phyloP scores from a whole-genome alignment of 2,113 vertebrate species.

The Bos indicus region DNA sequence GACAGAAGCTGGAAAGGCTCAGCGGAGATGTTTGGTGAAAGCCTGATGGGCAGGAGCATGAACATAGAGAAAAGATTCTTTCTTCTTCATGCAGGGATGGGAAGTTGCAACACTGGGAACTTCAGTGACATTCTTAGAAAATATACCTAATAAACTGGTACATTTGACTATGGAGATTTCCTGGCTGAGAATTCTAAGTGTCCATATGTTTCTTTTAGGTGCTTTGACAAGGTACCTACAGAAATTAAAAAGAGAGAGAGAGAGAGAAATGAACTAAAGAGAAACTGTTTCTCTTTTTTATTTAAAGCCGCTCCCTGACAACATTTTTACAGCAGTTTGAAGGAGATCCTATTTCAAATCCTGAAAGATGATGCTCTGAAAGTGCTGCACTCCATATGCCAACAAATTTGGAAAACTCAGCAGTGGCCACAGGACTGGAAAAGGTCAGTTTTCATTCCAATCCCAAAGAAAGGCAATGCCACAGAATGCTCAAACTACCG shows the following conservation, averaged over 20 bases:
- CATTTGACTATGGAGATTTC: not conserved
- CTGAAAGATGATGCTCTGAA: too few relatives aligned
- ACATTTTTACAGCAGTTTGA: not conserved
- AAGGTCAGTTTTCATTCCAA: too few relatives aligned
- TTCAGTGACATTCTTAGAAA: not conserved
- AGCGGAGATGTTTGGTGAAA: not conserved
- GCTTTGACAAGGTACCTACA: not conserved
- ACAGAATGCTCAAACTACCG: too few relatives aligned
- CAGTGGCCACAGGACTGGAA: too few relatives aligned
- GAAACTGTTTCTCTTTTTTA: not conserved
- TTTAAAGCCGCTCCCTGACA: not conserved
- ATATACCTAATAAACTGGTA: not conserved
- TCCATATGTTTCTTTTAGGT: not conserved
- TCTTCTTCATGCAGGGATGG: not conserved
- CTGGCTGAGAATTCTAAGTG: too few relatives aligned
- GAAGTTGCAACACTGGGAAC: not conserved
- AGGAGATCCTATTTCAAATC: too few relatives aligned
- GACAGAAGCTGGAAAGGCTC: not conserved
- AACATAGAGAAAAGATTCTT: not conserved
- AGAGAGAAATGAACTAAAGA: not conserved
- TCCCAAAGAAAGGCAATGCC: too few relatives aligned
- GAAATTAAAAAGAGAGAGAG: not conserved
- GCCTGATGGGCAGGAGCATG: not conserved
- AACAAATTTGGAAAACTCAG: too few relatives aligned
- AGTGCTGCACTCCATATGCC: too few relatives aligned